Base-by-base conservation (phyloP, 2,113 vertebrate genomes). In the Sciurus niger region DNA sequence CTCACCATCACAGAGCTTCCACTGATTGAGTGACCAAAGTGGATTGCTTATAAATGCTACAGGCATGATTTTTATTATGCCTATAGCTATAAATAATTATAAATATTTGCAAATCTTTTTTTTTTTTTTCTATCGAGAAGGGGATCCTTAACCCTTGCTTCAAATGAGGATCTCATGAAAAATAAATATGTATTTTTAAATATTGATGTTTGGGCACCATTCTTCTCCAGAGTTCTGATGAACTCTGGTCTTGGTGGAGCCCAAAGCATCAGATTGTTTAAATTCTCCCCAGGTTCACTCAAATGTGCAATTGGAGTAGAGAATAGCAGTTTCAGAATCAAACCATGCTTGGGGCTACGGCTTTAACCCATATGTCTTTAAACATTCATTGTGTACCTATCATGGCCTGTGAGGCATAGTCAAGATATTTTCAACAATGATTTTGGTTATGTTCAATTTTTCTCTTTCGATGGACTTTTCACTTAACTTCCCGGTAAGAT, bases 81-180 rank as follows among this genome's bases (percentile, higher is more conserved):
- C 58, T 80, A 30, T 14, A 70, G 13, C 20, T 90, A 20, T 84
- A 83, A 92, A 37, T 83, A 91, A 48, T 80, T 89, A 68, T 70
- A 86, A 89, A 67, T 60, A 84, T 55, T 51, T 65, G 10, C 76
- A 92, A 4, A 8, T 68, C 37, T 86, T 4, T 93, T 89, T 43
- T 86, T 4, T 93, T 89, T 43, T 74, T 73, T 55, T 68, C 84
- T 48, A 90, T 32, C 84, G 40, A 92, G 28, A 78, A 89, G 9
- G 32, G 40, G 3, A 12, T 95, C 55, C 84, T 89, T 89, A 95
- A 60, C 6, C 2, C 76, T 73, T 78, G 43, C 11, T 77, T 16
- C 12, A 94, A 87, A 90, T 88, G 24, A 70, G 18, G 88, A 72
- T 67, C 37, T 53, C 13, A 6, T 51, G 0, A 4, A 68, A 37